Percentiles rank a stretch among this genome's conserved stretches.
Evolutionary conservation across 1,140 invertebrate genomes (phyloP).

Genomic region (Drosophila grimshawi): DNA sequence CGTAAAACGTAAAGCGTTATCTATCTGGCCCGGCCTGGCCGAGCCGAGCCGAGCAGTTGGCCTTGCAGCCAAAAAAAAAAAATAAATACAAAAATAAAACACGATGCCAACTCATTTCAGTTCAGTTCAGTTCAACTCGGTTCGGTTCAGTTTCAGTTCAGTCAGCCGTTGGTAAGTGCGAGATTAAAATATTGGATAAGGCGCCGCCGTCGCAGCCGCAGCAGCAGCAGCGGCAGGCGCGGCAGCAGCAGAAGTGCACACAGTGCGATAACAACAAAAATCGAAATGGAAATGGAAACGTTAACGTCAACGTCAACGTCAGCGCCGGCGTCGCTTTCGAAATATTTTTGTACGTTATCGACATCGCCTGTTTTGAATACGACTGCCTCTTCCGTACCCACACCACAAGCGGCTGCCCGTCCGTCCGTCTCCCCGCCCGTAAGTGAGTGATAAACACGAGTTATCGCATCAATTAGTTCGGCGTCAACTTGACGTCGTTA

Average conservation of each 20-base stretch:
- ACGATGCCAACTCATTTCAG: slow-evolving; percentile 27
- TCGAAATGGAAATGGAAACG: slow-evolving; percentile 71
- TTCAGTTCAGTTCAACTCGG: slow-evolving; percentile 13
- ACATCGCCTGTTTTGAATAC: slow-evolving; percentile 73
- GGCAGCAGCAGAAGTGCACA: slow-evolving; percentile 67
- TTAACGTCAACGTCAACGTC: slow-evolving; percentile 5
- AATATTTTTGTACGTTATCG: slow-evolving; percentile 68
- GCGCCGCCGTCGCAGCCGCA: slow-evolving; percentile 23
- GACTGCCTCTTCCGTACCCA: slow-evolving; percentile 11
- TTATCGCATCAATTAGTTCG: slow-evolving; percentile 83
- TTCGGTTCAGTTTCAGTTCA: slow-evolving; percentile 21
- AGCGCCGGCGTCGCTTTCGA: slow-evolving; percentile 42
- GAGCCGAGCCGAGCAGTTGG: slow-evolving; percentile 15
- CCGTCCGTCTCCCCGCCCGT: slow-evolving; percentile 20
- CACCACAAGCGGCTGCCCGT: background rate
- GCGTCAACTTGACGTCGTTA: slow-evolving; percentile 82
- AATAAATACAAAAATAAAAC: background rate
- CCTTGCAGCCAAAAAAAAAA: slow-evolving; percentile 37
- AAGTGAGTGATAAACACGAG: slow-evolving; percentile 83
- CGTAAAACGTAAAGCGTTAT: slow-evolving; percentile 55
- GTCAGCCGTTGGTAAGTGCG: slow-evolving; percentile 73
- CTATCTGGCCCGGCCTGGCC: slow-evolving; percentile 6
- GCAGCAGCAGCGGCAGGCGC: slow-evolving; percentile 39
- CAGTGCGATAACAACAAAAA: slow-evolving; percentile 42
- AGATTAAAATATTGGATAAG: slow-evolving; percentile 83